Percentiles rank a stretch among this genome's conserved stretches.
These are phyloP conservation scores for Cheilinus undulatus DNA, from an alignment of 2,113 vertebrate species.

Conservation along the genomic window DNA sequence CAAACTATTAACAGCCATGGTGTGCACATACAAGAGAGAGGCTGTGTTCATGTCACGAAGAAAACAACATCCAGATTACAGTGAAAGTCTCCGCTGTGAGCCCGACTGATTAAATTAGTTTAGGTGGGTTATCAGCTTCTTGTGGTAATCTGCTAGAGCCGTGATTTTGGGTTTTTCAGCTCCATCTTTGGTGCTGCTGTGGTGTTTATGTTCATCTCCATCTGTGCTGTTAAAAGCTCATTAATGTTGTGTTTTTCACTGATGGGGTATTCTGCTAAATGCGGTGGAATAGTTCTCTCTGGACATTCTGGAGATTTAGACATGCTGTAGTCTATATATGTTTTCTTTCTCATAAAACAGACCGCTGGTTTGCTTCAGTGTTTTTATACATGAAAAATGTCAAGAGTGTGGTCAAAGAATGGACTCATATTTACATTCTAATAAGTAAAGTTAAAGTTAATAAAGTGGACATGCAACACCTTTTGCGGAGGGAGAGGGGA, in stretches of 20 bases:
- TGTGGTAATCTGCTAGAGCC: conserved; percentile 49
- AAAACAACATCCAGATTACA: conserved; percentile 39
- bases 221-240: conserved; percentile 36
- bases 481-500: too few relatives aligned
- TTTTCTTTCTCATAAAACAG: too few relatives aligned
- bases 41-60: not conserved
- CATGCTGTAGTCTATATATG: too few relatives aligned
- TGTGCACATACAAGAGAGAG: not conserved
- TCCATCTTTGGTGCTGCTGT: conserved; percentile 16
- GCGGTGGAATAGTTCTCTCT: too few relatives aligned
- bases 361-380: too few relatives aligned
- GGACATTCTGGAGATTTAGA: too few relatives aligned
- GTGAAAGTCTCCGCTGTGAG: conserved; percentile 8
- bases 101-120: conserved; percentile 57
- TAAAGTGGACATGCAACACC: too few relatives aligned
- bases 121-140: conserved; percentile 49
- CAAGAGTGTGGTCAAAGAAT: too few relatives aligned
- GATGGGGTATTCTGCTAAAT: not conserved
- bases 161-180: conserved; percentile 35
- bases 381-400: too few relatives aligned
- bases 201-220: conserved; percentile 29
- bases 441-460: too few relatives aligned
- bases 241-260: conserved; percentile 12
- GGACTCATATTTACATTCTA: too few relatives aligned
- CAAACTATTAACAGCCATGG: not conserved